Conservation (phyloP, 2,888 invertebrate genomes). For the Hyalella azteca region DNA sequence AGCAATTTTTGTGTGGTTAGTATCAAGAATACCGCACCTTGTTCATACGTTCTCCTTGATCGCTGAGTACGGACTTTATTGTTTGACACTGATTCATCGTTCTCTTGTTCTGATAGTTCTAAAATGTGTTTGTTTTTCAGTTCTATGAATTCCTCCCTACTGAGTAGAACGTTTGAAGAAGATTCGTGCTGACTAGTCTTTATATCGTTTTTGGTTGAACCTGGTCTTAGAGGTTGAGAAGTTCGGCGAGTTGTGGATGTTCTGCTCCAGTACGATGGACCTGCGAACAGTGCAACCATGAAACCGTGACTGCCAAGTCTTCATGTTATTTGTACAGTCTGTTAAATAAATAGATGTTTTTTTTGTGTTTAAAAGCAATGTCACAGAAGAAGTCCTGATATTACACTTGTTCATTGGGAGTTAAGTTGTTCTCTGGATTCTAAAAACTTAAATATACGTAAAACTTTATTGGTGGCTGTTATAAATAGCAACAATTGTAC, state of each 20-base stretch:
- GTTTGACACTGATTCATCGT: not conserved
- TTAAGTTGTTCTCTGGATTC: no score
- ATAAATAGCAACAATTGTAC: no score
- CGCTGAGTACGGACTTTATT: not conserved
- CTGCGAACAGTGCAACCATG: slow-evolving; percentile 4
- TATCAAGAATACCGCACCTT: slow-evolving; percentile 7
- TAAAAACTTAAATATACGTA: no score
- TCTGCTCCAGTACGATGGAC: slow-evolving; percentile 11
- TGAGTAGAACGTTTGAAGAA: not conserved
- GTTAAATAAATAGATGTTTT: no score
- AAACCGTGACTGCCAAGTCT: not conserved
- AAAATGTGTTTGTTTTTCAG: slow-evolving; percentile 20
- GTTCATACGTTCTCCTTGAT: not conserved
- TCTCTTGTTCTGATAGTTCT: not conserved
- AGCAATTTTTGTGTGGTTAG: not conserved
- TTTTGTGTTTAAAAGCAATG: no score
- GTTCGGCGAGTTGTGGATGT: slow-evolving; percentile 6
- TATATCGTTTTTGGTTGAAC: not conserved
- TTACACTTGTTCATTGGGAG: no score
- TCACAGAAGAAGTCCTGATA: no score
- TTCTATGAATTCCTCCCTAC: slow-evolving; percentile 6
- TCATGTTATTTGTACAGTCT: no score
- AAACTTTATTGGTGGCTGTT: no score
- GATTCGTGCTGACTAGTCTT: not conserved
- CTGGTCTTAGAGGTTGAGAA: slow-evolving; percentile 19